These are phyloP conservation scores for Rhogogaster chlorosoma DNA, from an alignment of 2,888 invertebrate genomes.

Conservation along the genomic window DNA sequence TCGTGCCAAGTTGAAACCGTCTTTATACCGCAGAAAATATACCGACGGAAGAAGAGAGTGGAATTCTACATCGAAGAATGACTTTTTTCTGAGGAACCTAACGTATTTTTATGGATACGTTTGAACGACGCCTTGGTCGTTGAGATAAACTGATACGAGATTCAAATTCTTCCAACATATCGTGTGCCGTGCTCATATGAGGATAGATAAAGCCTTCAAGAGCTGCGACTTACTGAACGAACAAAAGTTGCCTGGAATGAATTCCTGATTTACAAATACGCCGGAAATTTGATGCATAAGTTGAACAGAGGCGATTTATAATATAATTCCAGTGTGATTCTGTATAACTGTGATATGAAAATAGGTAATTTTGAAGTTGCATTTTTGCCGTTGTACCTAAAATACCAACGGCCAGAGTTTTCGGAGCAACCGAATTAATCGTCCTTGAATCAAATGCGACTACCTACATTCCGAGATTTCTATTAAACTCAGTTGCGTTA, in stretches of 20 bases:
- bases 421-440: background rate
- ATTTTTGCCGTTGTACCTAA: background rate
- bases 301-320: background rate
- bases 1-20: too few relatives aligned
- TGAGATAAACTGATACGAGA: background rate
- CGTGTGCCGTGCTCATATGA: background rate
- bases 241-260: background rate
- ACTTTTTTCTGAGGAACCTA: background rate
- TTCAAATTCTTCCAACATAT: background rate
- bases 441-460: conserved; percentile 30
- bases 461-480: background rate
- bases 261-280: background rate
- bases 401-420: background rate
- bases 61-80: background rate
- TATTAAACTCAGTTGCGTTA: background rate
- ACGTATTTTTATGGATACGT: background rate
- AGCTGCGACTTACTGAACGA: too few relatives aligned
- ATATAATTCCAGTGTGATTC: background rate
- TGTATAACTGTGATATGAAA: background rate
- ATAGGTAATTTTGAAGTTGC: background rate
- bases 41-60: background rate
- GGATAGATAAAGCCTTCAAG: background rate
- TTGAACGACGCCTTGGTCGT: background rate
- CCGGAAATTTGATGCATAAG: too few relatives aligned
- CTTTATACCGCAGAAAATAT: background rate